Evolutionary conservation across 1,140 invertebrate species (phyloP), one percentile per base, ranked within the genome.

Genomic region (Elymnias hypermnestra): DNA sequence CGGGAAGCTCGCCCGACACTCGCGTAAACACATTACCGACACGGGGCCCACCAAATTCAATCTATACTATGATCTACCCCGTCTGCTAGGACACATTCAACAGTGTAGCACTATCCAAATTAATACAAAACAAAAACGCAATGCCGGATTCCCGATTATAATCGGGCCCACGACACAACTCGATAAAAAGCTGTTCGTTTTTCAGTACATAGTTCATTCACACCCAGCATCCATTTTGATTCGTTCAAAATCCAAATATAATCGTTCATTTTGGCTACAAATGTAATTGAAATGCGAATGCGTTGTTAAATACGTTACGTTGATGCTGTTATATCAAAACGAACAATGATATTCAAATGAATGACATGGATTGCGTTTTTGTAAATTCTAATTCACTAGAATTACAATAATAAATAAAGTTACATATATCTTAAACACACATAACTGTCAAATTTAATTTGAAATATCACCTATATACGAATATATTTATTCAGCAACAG

Each of bases 171-270:
- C 82, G 75, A 81, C 78, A 87, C 76, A 82, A 83, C 71, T 83
- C 66, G 63, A 74, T 79, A 81, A 79, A 81, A 79, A 81, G 78
- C 81, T 86, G 81, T 76, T 84, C 78, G 83, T 86, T 86, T 83
- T 85, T 83, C 78, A 84, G 73, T 72, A 83, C 70, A 77, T 79
- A 86, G 83, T 86, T 86, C 82, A 87, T 87, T 87, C 84, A 87
- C 84, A 87, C 84, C 84, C 84, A 87, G 84, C 84, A 85, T 87
- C 84, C 84, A 87, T 87, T 87, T 87, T 87, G 84, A 85, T 87
- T 87, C 84, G 82, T 87, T 87, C 82, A 85, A 83, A 83, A 85
- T 87, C 67, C 76, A 79, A 83, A 82, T 83, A 73, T 58, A 73
- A 76, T 86, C 75, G 75, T 73, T 85, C 81, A 73, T 83, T 86